Conservation (phyloP, 2,113 vertebrate genomes). For the Gadus chalcogrammus region DNA sequence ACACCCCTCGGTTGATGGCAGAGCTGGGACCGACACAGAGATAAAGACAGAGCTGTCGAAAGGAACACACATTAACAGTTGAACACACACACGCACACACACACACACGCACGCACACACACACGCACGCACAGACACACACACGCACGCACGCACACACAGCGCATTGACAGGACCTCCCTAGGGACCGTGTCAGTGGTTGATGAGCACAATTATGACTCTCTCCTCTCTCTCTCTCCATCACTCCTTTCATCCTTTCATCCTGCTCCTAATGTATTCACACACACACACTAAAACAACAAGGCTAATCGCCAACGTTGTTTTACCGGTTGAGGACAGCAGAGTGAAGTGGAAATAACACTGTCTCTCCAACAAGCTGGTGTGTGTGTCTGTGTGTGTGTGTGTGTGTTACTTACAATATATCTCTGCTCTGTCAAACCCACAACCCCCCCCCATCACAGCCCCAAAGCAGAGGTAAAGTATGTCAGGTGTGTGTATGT, state of each 20-base stretch:
- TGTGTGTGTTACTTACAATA: not conserved
- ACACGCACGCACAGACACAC: constrained; percentile 4
- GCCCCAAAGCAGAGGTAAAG: too few relatives aligned
- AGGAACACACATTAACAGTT: constrained; percentile 20
- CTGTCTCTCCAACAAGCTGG: constrained; percentile 24
- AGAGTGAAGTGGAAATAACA: constrained; percentile 43
- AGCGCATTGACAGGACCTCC: constrained; percentile 22
- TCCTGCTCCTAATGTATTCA: constrained; percentile 36
- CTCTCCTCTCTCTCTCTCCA: constrained; percentile 22
- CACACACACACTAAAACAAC: constrained; percentile 20
- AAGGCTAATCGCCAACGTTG: constrained; percentile 46
- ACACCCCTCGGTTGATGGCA: constrained; percentile 17
- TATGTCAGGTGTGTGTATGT: too few relatives aligned
- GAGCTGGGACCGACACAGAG: constrained; percentile 25
- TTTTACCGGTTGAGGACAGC: constrained; percentile 48
- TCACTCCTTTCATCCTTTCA: constrained; percentile 47
- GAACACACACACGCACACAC: not conserved
- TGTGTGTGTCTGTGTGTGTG: constrained; percentile 3
- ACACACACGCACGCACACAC: constrained; percentile 5
- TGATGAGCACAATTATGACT: constrained; percentile 51
- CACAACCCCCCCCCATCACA: not conserved
- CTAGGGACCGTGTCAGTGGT: constrained; percentile 14
- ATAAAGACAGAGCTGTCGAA: not conserved
- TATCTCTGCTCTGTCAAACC: constrained; percentile 16
- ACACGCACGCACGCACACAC: constrained; percentile 13